A percentile compares a stretch with the other conserved stretches of the same genome.
phyloP scores from a whole-genome alignment of 1,140 invertebrate genomes.

The Caenorhabditis tropicalis region DNA sequence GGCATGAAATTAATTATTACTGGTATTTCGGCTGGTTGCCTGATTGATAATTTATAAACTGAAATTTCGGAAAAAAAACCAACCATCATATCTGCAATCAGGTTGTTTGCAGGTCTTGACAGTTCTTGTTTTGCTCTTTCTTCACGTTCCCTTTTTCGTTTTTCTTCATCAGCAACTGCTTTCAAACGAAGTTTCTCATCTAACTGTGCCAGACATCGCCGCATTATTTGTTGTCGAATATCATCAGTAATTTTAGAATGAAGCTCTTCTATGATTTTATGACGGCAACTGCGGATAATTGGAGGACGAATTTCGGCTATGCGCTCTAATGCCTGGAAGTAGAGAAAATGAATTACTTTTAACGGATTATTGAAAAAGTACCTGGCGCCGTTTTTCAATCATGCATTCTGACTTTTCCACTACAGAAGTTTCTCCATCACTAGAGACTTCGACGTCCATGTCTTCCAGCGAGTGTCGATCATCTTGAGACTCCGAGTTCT shows the following conservation, averaged over 20 bases:
- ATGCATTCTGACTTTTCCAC: neutral
- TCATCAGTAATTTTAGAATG: neutral
- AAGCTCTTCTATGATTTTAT: neutral
- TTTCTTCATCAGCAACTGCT: conserved; percentile 4
- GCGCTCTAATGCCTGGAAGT: neutral
- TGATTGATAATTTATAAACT: no score
- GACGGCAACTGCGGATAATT: neutral
- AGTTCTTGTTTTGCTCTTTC: conserved; percentile 10
- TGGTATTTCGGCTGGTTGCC: no score
- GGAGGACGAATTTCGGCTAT: neutral
- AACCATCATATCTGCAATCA: conserved; percentile 25
- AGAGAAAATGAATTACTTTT: no score
- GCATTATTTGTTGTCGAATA: neutral
- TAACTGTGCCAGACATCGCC: neutral
- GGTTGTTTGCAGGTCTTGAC: neutral
- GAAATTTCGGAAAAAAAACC: neutral
- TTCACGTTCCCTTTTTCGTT: neutral
- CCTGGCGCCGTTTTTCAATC: neutral
- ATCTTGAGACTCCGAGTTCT: neutral
- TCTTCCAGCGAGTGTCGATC: conserved; percentile 28
- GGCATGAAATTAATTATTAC: neutral
- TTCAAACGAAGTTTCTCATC: conserved; percentile 25
- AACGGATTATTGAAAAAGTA: neutral
- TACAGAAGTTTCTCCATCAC: neutral
- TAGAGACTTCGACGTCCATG: conserved; percentile 26